Evolutionary conservation across 2,888 invertebrate genomes (phyloP), one percentile per base, ranked within the genome.

Genomic region (Allolobophora icterica): DNA sequence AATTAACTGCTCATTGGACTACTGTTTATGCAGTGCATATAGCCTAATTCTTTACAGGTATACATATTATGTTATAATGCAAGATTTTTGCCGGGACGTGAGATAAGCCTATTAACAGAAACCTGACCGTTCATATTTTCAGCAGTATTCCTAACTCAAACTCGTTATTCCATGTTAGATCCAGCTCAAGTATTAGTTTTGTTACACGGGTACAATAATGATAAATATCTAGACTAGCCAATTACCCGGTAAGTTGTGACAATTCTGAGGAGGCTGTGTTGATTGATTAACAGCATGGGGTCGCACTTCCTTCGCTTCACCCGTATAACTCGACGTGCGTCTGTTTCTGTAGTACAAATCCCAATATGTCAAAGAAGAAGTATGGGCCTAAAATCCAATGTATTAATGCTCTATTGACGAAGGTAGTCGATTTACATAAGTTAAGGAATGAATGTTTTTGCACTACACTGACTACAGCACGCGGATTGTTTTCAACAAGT

Each of bases 301-400:
- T 87, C 87, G 87, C 19, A 6, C 21, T 35, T 87, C 87, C 19
- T 38, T 87, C 5, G 87, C 87, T 24, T 87, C 87, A 87, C 87
- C 87, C 38, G 87, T 24, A 38, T 87, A n/a, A 87, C 87, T 87
- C 19, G 87, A 87, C 5, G 87, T 87, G 38, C 87, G 87, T 38
- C 87, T 19, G 87, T 87, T 38, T 87, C 87, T 87, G 87, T 35
- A 35, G 1, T 24, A 35, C 2, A 87, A 87, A 21, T 34, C 1
- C 1, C 52, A 52, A 52, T 3, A 52, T n/a, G 13, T 71, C 71
- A 71, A 71, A 71, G 4, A 3, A 52, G 21, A 24, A 52, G 11
- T 52, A 52, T 52, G 24, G 24, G 5, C 0, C 71, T 17, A 71
- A 71, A n/a, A 5, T 21, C 24, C 71, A 71, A n/a, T 71, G n/a